These are phyloP conservation scores for Globodera rostochiensis DNA, from an alignment of 1,140 invertebrate species.

Conservation along the genomic window DNA sequence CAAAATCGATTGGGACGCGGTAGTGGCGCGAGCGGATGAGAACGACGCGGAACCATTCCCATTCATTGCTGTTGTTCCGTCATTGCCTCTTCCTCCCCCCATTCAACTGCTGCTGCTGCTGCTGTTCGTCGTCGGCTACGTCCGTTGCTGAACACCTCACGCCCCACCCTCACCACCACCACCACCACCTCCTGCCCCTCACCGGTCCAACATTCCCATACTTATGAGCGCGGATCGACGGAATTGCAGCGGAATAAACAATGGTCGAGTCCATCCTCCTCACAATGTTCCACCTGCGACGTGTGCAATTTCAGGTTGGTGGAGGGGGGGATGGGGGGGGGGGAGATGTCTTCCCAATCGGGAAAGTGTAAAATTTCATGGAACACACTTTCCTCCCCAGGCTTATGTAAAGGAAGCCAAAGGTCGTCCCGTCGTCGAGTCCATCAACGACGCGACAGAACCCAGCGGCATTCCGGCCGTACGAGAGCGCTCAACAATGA, in stretches of 20 bases:
- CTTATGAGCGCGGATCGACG: not conserved
- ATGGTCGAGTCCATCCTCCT: constrained; percentile 27
- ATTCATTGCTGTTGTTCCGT: too few relatives aligned
- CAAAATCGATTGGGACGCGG: too few relatives aligned
- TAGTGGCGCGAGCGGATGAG: too few relatives aligned
- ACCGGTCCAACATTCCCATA: not conserved
- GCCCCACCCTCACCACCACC: too few relatives aligned
- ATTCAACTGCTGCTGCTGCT: too few relatives aligned
- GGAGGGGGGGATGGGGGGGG: too few relatives aligned
- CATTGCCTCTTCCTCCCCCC: too few relatives aligned
- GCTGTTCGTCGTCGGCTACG: too few relatives aligned
- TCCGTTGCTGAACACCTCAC: too few relatives aligned
- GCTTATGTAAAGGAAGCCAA: constrained; percentile 8
- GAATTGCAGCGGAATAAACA: not conserved
- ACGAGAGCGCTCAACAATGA: constrained; percentile 31
- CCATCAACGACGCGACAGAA: constrained; percentile 32
- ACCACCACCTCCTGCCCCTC: too few relatives aligned
- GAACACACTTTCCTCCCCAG: constrained; percentile 6
- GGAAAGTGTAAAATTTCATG: not conserved
- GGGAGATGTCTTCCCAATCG: not conserved
- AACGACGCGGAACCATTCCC: too few relatives aligned
- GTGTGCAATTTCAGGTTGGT: constrained; percentile 35
- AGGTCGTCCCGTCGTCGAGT: constrained; percentile 3
- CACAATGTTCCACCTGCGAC: constrained; percentile 37
- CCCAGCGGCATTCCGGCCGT: constrained; percentile 19